These are phyloP conservation scores for Drosophila mettleri DNA, from an alignment of 2,888 invertebrate species.

Conservation along the genomic window DNA sequence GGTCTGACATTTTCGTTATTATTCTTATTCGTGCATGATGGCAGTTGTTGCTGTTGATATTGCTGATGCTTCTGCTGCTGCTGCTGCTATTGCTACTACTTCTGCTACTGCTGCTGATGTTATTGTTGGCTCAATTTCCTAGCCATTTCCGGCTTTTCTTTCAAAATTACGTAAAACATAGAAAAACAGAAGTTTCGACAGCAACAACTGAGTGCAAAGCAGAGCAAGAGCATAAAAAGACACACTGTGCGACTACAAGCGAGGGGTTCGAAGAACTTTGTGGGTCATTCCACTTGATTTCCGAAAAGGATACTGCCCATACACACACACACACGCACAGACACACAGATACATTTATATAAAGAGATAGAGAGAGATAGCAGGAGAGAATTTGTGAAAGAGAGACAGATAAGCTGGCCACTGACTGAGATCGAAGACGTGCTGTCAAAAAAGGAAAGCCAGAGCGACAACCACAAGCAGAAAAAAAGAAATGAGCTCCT, in stretches of 20 bases:
- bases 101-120: slow-evolving; percentile 46
- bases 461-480: slow-evolving; percentile 63
- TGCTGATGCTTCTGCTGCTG: slow-evolving; percentile 16
- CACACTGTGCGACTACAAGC: slow-evolving; percentile 10
- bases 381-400: slow-evolving; percentile 3
- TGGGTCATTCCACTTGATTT: slow-evolving; percentile 83
- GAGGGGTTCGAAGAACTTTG: slow-evolving; percentile 32
- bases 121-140: slow-evolving; percentile 80
- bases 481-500: slow-evolving; percentile 72
- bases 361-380: slow-evolving; percentile 7
- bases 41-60: slow-evolving; percentile 32
- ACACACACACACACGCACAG: slow-evolving; percentile 36
- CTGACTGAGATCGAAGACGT: slow-evolving; percentile 44
- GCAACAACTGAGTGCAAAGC: slow-evolving; percentile 34
- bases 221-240: slow-evolving; percentile 27
- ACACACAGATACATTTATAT: slow-evolving; percentile 31
- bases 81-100: slow-evolving; percentile 18
- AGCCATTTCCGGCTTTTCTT: slow-evolving; percentile 75
- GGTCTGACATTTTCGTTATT: slow-evolving; percentile 75
- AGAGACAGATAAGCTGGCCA: slow-evolving; percentile 25
- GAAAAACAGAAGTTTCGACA: slow-evolving; percentile 70
- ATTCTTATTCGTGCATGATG: slow-evolving; percentile 77
- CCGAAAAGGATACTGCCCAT: slow-evolving; percentile 71
- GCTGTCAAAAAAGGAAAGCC: slow-evolving; percentile 17
- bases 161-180: slow-evolving; percentile 79